These are phyloP conservation scores for Plagodis dolabraria DNA, from an alignment of 2,888 invertebrate species.

Conservation along the genomic window DNA sequence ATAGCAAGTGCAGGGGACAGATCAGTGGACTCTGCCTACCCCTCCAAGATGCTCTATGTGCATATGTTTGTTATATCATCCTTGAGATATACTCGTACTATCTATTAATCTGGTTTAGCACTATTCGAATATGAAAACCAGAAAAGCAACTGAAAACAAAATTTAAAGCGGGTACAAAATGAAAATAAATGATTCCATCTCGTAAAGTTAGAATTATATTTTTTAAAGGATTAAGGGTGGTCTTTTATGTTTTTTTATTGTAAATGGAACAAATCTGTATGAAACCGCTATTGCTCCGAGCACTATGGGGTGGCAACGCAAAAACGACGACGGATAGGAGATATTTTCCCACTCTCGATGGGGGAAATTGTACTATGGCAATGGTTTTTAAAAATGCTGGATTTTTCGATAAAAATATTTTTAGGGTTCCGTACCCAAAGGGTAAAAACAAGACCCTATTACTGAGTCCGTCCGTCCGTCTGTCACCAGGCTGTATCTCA, in stretches of 20 bases:
- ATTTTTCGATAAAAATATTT: neutral
- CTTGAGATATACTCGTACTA: no score
- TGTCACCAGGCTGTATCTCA: no score
- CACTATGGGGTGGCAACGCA: constrained; percentile 22
- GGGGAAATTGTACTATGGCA: constrained; percentile 44
- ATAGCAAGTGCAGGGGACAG: no score
- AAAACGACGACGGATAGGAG: constrained; percentile 50
- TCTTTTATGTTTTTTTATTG: constrained; percentile 19
- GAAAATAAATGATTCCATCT: constrained; percentile 16
- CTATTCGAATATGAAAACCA: no score
- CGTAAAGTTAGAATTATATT: constrained; percentile 11
- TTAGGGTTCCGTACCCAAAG: no score
- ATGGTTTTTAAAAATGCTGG: constrained; percentile 14
- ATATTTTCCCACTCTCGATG: constrained; percentile 49
- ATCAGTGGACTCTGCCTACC: no score
- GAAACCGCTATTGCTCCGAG: constrained; percentile 14
- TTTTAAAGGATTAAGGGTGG: constrained; percentile 19
- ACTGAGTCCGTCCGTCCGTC: no score
- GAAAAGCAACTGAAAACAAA: neutral
- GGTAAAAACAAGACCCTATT: no score
- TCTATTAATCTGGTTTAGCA: no score
- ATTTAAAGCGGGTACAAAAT: constrained; percentile 1
- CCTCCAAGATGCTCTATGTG: no score
- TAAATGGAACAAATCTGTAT: constrained; percentile 22
- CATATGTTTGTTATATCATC: no score